Evolutionary conservation across 2,888 invertebrate genomes (phyloP), one percentile per base, ranked within the genome.

Genomic region (Pristionchus mayeri): DNA sequence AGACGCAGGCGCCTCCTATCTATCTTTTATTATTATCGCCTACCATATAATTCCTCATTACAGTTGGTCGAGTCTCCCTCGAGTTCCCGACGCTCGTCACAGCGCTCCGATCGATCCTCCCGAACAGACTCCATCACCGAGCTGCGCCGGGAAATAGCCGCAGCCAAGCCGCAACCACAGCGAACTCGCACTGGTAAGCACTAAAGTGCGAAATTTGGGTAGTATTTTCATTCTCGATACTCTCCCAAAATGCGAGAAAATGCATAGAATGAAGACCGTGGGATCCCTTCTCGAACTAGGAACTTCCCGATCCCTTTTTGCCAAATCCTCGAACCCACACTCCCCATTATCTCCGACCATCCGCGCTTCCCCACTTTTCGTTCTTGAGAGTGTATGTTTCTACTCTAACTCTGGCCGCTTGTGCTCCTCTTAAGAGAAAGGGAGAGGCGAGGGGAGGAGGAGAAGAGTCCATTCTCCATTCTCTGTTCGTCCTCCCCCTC

Each of bases 401-500:
- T 40, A 44, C 40, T 24, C n/a, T n/a, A 34, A 34, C 71, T 44
- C n/a, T 71, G 71, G 40, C 30, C 71, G 71, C 40, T 71, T 71
- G n/a, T n/a, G 21, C 67, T 71, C 67, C 67, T 71, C 67, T 71
- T 40, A 71, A 71, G 71, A 44, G 71, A 71, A 71, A 71, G 71
- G 71, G 71, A 71, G 71, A 71, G 24, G 13, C n/a, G 71, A 54
- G 71, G 71, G 34, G 63, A n/a, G 71, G 24, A 18, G 44, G 24
- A 40, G 71, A 24, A 44, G 71, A 71, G 71, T 40, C 71, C 71
- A 71, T 71, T 71, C 71, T n/a, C 71, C 40, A 30, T 13, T 44
- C 71, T 54, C 54, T 16, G 71, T 71, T 71, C 71, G 30, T 63
- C 63, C 18, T 18, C 34, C 24, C 18, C 63, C 21, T 9, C 21